Base-by-base conservation (phyloP, 1,140 invertebrate species). In the Hormaphis cornu region DNA sequence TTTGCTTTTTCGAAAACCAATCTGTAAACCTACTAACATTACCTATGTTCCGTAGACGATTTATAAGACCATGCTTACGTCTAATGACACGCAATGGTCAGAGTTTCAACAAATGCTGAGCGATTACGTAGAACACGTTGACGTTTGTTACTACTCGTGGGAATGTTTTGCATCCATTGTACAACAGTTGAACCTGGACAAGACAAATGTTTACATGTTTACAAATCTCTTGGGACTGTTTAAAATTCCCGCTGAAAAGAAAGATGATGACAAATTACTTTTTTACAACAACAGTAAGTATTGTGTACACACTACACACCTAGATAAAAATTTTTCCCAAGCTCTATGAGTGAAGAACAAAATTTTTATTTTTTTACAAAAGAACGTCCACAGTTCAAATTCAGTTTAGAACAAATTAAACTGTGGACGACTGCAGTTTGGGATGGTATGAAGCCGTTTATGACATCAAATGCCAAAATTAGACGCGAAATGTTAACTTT, bases 81-180 rank as follows among this genome's bases (percentile, higher is more conserved):
- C 42, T 20, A 48, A 16, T 2, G 22, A 66, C 35, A 24, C 50
- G 22, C 44, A 50, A 50, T 66, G 61, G 61, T 63, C 58, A 14
- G 24, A 63, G 20, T 63, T 63, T 26, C 42, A 66, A 48, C 12
- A 50, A 20, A 50, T 66, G 14, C 35, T 66, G 24, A 48, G 10
- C 4, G 30, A 37, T 22, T 50, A 66, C 26, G 10, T 50, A 5
- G 44, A 50, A 35, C 20, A 66, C 35, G 22, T 66, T 6, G 61
- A 66, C 33, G 48, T 66, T 66, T 50, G 44, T 50, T 66, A 66
- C 24, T 66, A 66, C 18, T 66, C 61, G 1, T 66, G 61, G 61
- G 61, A 66, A 66, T 66, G 61, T 50, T 66, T 66, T 35, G 46
- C 61, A 10, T 66, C 28, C 3, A 48, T 66, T n/a, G 61, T 50